Base-by-base conservation (phyloP, 2,888 invertebrate species). In the Platycnemis pennipes region DNA sequence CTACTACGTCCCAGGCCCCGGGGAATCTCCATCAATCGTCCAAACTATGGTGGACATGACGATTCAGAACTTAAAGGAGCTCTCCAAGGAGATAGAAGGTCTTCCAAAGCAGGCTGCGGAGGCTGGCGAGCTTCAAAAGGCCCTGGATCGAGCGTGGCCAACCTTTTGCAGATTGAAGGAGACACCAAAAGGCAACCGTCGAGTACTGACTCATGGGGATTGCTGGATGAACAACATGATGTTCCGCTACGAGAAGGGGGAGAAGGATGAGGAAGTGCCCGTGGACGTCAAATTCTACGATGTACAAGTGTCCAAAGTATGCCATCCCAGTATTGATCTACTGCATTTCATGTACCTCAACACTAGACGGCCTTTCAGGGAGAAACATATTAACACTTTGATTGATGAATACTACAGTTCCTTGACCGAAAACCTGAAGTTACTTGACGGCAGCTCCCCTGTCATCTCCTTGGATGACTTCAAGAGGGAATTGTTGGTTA, bases 181-280 rank as follows among this genome's bases (percentile, higher is more conserved):
- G 26, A 45, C 88, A 3, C 88, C 45, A 1, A 0, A 44, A 22
- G 45, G 45, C n/a, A 46, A 46, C 45, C 49, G 45, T 8, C 4
- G 22, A 5, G 88, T 88, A 0, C 45, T 88, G 1, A n/a, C n/a
- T 3, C 88, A 88, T 16, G 88, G 88, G 13, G 88, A 88, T 16
- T 46, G 88, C 49, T 88, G 88, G 88, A 49, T 49, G 46, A 88
- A 88, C 88, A 88, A 88, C 88, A 88, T 88, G 88, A 88, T 88
- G 88, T 88, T 88, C 45, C n/a, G 49, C 16, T 88, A 46, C 88
- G 88, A 94, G 46, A 26, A 37, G 26, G 37, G 26, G 8, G 77
- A 45, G 11, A 19, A 49, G 3, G n/a, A 11, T 5, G 77, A 31
- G 31, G 77, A 31, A 37, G 37, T 37, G 37, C 94, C 94, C 2